Evolutionary conservation across 2,888 invertebrate genomes (phyloP).

Genomic region (Scaptomyza reducta): DNA sequence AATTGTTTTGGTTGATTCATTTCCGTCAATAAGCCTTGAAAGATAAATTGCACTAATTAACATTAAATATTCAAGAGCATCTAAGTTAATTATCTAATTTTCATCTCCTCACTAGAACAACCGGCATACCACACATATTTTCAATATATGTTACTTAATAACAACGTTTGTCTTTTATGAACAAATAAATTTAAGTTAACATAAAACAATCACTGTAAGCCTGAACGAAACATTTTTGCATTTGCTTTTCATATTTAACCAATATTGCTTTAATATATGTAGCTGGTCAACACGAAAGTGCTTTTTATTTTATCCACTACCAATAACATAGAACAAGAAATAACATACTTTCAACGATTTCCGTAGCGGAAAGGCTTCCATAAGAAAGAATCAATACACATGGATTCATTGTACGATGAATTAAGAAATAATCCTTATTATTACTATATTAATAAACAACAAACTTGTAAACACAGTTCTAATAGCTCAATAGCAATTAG

Average conservation of each 20-base stretch:
- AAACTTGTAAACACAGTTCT: constrained; percentile 34
- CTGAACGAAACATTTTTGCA: neutral
- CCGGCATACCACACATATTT: neutral
- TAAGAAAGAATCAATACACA: constrained; percentile 48
- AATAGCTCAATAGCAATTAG: neutral
- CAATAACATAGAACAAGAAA: neutral
- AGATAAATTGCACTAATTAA: neutral
- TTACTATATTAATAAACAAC: constrained; percentile 5
- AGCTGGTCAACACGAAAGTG: neutral
- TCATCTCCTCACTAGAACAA: neutral
- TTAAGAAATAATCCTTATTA: neutral
- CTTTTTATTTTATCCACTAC: neutral
- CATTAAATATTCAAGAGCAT: neutral
- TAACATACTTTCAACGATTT: constrained; percentile 50
- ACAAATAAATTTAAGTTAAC: neutral
- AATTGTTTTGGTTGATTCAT: constrained; percentile 39
- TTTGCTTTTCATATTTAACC: neutral
- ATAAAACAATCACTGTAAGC: neutral
- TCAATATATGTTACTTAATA: neutral
- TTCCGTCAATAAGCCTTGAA: constrained; percentile 44
- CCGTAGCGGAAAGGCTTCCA: constrained; percentile 38
- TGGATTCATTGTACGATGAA: constrained; percentile 44
- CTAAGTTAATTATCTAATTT: neutral
- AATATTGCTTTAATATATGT: neutral
- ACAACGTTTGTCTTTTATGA: neutral